A percentile compares a stretch with the other conserved stretches of the same genome.
These are phyloP conservation scores for Petrophora chlorosata DNA, from an alignment of 2,888 invertebrate species.

Conservation along the genomic window DNA sequence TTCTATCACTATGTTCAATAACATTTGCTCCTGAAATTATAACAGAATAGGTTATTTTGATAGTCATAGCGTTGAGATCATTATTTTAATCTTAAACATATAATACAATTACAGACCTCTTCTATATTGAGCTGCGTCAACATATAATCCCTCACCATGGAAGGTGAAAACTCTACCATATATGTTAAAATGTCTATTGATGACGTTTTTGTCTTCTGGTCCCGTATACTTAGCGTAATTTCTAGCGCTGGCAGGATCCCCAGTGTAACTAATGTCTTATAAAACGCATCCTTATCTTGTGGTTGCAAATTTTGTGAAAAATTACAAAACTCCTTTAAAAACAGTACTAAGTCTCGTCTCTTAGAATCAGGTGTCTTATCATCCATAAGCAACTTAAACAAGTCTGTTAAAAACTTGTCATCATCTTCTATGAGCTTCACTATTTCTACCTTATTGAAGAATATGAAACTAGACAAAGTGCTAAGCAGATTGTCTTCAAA, in stretches of 20 bases:
- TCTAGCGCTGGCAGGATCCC: conserved; percentile 95
- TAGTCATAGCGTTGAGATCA: conserved; percentile 23
- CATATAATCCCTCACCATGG: conserved; percentile 98
- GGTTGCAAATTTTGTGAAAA: conserved; percentile 99
- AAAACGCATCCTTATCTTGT: conserved; percentile 98
- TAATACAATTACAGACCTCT: conserved; percentile 84
- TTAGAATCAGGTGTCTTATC: conserved; percentile 92
- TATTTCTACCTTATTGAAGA: conserved; percentile 99
- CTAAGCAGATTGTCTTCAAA: conserved; percentile 99
- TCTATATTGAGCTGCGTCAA: conserved; percentile 95
- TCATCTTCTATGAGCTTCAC: conserved; percentile 99
- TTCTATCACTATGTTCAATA: conserved; percentile 98
- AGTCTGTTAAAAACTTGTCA: conserved; percentile 96
- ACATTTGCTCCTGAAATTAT: conserved; percentile 92
- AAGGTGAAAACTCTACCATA: conserved; percentile 99
- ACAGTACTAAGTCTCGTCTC: conserved; percentile 96
- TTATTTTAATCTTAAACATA: conserved; percentile 14
- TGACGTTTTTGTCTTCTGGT: conserved; percentile 96
- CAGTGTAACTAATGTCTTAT: conserved; percentile 95
- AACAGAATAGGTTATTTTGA: conserved; percentile 19
- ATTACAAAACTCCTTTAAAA: conserved; percentile 99
- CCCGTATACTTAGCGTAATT: conserved; percentile 95
- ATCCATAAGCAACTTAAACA: conserved; percentile 96
- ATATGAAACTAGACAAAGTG: conserved; percentile 98
- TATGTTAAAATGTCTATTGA: conserved; percentile 99